Evolutionary conservation across 1,140 invertebrate genomes (phyloP), one percentile per base, ranked within the genome.

Genomic region (Tetraneura akinire): DNA sequence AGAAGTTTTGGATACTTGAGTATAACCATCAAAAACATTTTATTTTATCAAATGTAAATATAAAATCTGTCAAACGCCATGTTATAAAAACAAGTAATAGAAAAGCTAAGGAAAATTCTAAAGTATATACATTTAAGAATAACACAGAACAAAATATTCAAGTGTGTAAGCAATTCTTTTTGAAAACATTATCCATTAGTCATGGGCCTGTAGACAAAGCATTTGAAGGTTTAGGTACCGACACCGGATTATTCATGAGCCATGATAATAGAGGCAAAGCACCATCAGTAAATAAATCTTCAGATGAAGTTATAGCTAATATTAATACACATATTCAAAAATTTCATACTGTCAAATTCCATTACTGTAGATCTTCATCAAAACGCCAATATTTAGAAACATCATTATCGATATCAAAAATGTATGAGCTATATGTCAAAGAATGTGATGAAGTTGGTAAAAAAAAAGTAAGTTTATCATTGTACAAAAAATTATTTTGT

Each of bases 381-480:
- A 74, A 60, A 51, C 55, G 78, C 47, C 57, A 49, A 45, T 82
- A 82, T 51, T 80, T 82, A 62, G 73, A 81, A 62, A 49, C 81
- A 29, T 68, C 32, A 42, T 37, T 82, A 45, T 81, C 80, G 29
- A 68, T 80, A 37, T 71, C 68, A 23, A 81, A 81, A 37, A 83
- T 83, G 82, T 81, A 82, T 60, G 78, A 81, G 9, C 47, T 83
- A 45, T 84, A 82, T 45, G 23, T 68, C 9, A 18, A 68, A 26
- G 37, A 68, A 42, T 68, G n/a, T 21, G 45, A 68, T 11, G 37
- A 68, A 68, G n/a, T 14, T 16, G 3, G n/a, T 26, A 0, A 26
- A 68, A 16, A 45, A 16, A 9, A 37, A 3, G 29, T 64, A 26
- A 26, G 64, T 68, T 68, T 26, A 29, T 29, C 57, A 29, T 6